Evolutionary conservation across 92 coral and sea anemone species (phyloP).

Genomic region (Micromussa lordhowensis): DNA sequence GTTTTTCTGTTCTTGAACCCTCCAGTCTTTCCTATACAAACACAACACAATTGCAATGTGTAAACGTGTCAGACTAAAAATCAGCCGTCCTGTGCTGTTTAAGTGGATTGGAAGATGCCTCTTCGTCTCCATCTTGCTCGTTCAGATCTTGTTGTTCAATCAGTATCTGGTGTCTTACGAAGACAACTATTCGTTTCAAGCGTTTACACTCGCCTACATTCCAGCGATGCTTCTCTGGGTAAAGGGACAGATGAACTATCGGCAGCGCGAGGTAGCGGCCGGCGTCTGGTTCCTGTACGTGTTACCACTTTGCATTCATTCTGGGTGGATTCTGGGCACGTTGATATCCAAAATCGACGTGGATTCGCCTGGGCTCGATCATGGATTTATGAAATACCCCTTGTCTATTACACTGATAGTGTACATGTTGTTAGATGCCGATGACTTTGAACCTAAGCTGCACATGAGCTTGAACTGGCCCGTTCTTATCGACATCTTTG

Average conservation of each 20-base stretch:
- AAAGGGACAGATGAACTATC: slow-evolving; percentile 37
- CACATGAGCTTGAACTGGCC: slow-evolving; percentile 32
- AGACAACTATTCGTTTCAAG: slow-evolving; percentile 43
- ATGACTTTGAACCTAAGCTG: slow-evolving; percentile 26
- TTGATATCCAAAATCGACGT: slow-evolving; percentile 27
- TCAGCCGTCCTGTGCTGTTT: slow-evolving; percentile 27
- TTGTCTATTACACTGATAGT: slow-evolving; percentile 19
- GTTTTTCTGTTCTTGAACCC: slow-evolving; percentile 29
- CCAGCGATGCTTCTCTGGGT: slow-evolving; percentile 47
- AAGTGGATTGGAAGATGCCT: slow-evolving; percentile 39
- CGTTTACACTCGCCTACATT: slow-evolving; percentile 35
- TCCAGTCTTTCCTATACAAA: slow-evolving; percentile 5
- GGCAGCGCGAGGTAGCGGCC: slow-evolving; percentile 41
- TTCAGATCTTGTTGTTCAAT: slow-evolving; percentile 24
- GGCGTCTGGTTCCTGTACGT: slow-evolving; percentile 52
- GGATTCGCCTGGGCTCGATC: slow-evolving; percentile 31
- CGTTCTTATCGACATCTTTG: slow-evolving; percentile 34
- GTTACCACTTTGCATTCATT: slow-evolving; percentile 38
- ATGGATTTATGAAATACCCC: slow-evolving; percentile 41
- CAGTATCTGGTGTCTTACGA: slow-evolving; percentile 45
- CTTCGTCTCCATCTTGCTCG: slow-evolving; percentile 21
- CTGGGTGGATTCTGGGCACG: slow-evolving; percentile 51
- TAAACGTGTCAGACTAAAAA: background rate
- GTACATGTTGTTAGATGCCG: slow-evolving; percentile 31
- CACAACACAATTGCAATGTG: slow-evolving; percentile 43